Evolutionary conservation across 1,140 invertebrate genomes (phyloP).

Genomic region (Euura saliciscinereae): DNA sequence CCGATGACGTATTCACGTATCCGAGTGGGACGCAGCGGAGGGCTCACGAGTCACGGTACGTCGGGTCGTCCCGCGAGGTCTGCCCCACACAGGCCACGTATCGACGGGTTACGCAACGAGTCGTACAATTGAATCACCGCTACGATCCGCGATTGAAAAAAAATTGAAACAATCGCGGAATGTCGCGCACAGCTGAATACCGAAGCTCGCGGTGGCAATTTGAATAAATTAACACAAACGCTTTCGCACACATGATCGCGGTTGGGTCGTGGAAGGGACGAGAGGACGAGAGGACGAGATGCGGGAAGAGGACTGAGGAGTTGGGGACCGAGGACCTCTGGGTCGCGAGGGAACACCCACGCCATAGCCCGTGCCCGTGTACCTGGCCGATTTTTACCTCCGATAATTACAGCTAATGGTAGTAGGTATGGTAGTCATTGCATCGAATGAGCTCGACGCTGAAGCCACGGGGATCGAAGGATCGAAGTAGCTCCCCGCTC

Average conservation of each 20-base stretch:
- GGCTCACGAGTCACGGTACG: too few species aligned
- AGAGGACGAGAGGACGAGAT: background rate
- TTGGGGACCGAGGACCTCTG: conserved; percentile 15
- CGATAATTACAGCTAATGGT: conserved; percentile 52
- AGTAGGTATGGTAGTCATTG: conserved; percentile 19
- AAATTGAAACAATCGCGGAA: too few species aligned
- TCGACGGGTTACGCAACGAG: too few species aligned
- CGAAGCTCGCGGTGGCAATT: background rate
- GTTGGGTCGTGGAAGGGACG: conserved; percentile 11
- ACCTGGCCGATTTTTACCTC: conserved; percentile 28
- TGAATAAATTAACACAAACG: conserved; percentile 7
- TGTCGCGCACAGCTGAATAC: background rate
- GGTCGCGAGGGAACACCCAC: conserved; percentile 44
- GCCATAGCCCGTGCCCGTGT: conserved; percentile 28
- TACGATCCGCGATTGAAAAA: too few species aligned
- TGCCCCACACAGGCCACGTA: too few species aligned
- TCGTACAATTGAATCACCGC: too few species aligned
- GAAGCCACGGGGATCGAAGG: background rate
- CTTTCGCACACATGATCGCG: background rate
- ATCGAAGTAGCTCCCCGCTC: too few species aligned
- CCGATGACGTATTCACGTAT: too few species aligned
- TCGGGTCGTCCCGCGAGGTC: too few species aligned
- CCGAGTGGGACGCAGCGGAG: too few species aligned
- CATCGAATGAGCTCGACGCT: conserved; percentile 34
- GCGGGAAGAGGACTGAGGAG: conserved; percentile 10